Evolutionary conservation across 2,797 vertebrate genomes (phyloP), one percentile per base, ranked within the genome.

Genomic region (Sandelia bainsii): DNA sequence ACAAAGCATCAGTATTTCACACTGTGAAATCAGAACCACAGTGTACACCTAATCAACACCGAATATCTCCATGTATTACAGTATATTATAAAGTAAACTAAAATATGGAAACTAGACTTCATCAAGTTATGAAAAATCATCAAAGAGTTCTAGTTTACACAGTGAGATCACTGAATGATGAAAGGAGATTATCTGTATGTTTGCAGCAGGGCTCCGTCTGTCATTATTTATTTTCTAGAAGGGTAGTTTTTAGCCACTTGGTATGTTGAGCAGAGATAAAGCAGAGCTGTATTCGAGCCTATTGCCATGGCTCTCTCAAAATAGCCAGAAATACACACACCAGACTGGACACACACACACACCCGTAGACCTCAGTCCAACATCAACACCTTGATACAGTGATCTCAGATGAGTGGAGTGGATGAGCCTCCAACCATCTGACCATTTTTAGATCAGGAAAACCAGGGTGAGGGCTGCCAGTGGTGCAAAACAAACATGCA

Each of bases 291-390:
- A 62, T 69, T 53, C 50, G 56, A 74, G 76, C 66, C 44, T 46
- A 49, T 48, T 72, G 72, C 72, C 80, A 79, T 22, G 6, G 46
- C 50, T 34, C 51, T 69, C 72, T 67, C 34, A 69, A 80, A 74
- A 85, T 77, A 83, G 63, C 48, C 62, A 74, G 57, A 75, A 79
- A 84, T 50, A 80, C 64, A 79, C 70, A 76, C 78, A 70, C 62
- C 51, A 66, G 62, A 77, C 63, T 14, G 29, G 20, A 57, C 56
- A 54, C 68, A 66, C 27, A 29, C 27, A 29, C 54, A 44, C 52
- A 29, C 54, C 23, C 6, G 6, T 9, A 58, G 52, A 70, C 49
- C 66, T 42, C 37, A 10, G 54, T 84, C 82, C 80, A 79, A 84
- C 67, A 69, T 84, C 82, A 89, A 76, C 75, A 81, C 69, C 39